A percentile compares a stretch with the other conserved stretches of the same genome.
Evolutionary conservation across 2,797 vertebrate genomes (phyloP).

Genomic region (Masticophis lateralis): DNA sequence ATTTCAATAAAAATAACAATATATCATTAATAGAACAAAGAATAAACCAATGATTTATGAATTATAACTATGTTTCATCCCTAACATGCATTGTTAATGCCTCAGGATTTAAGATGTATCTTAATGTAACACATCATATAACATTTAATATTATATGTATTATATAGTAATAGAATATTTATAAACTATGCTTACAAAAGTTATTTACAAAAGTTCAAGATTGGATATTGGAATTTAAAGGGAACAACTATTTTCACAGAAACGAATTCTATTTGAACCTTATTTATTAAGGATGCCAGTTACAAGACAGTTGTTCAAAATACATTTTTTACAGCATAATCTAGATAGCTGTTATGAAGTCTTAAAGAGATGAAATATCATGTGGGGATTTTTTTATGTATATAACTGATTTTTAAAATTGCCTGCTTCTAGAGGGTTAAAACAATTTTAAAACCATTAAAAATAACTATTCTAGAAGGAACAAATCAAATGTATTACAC

Average conservation of each 20-base stretch:
- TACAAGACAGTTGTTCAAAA: not conserved
- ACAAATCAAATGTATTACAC: not conserved
- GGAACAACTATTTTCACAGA: not conserved
- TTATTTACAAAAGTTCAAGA: not conserved
- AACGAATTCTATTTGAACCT: not conserved
- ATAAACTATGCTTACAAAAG: not conserved
- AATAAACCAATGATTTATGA: not conserved
- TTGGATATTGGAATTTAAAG: not conserved
- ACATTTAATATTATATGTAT: no score
- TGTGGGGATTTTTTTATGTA: not conserved
- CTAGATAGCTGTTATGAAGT: not conserved
- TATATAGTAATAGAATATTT: not conserved
- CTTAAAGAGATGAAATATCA: not conserved
- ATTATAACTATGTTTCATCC: not conserved
- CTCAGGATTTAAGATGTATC: not conserved
- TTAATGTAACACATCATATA: not conserved
- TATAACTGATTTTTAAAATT: not conserved
- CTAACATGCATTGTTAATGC: not conserved
- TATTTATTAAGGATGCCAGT: not conserved
- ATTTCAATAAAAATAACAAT: conserved; percentile 2
- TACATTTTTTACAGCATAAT: not conserved
- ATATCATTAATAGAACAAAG: not conserved
- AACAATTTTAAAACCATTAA: not conserved
- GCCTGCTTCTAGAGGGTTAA: not conserved
- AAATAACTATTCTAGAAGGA: not conserved